Evolutionary conservation across 2,113 vertebrate species (phyloP), one percentile per base, ranked within the genome.

Genomic region (Stercorarius parasiticus): DNA sequence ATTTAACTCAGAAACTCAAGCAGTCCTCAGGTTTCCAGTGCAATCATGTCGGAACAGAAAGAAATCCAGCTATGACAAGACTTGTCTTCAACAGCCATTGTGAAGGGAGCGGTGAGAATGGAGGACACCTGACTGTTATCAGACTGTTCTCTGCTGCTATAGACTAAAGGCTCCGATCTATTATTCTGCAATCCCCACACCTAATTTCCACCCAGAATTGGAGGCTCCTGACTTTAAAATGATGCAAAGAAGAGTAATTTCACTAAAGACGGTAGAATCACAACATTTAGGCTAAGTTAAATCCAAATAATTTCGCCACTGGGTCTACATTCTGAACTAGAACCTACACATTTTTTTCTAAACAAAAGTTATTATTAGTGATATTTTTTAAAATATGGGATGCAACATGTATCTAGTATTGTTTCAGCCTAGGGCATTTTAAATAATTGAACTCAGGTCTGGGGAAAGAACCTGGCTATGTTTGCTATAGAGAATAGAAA

Each of bases 371-470:
- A 27, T 85, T 76, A 49, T 64, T 88, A 42, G 42, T 52, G 25
- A 55, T 92, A 59, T 92, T 66, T 92, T 93, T 93, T 93, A 42
- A 89, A 90, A 71, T 83, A 62, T 19, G 91, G 53, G 71, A 49
- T 77, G 25, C 62, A 50, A 34, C 38, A 52, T 19, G 29, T 88
- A 55, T 69, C 43, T 61, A 50, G 29, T 93, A 74, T 84, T 81
- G 52, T 73, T 94, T 61, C 45, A 88, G 83, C 84, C 49, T 18
- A 67, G 23, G 55, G 53, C 78, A 49, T 70, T 32, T 74, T 83
- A 88, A 74, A 86, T 95, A 82, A 82, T 86, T 88, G n/a, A 43
- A 36, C 66, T 66, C 8, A 10, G 45, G 18, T 70, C 43, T 80
- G 16, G 40, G 47, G 53, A 71, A 96, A 94, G 84, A 71, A 52